Evolutionary conservation across 2,113 vertebrate species (phyloP), one percentile per base, ranked within the genome.

Genomic region (Glaucidium brasilianum): DNA sequence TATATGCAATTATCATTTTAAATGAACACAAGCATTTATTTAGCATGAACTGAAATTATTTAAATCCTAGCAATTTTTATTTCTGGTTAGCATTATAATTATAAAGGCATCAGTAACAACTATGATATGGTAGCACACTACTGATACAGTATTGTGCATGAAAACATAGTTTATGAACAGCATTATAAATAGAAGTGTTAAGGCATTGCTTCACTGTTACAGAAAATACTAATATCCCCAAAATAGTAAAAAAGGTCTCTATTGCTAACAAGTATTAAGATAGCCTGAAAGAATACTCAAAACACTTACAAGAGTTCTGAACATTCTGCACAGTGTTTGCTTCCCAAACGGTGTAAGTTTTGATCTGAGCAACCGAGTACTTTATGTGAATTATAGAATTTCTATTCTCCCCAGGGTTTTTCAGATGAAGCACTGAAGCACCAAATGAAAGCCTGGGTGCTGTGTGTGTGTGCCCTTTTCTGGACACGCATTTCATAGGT

Each of bases 1-100:
- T 82, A 49, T 87, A 53, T 47, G 50, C 52, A 89, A 85, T 97
- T 96, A 95, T 88, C 45, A 76, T 93, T 85, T 83, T 63, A 93
- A 94, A 90, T 76, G 47, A 96, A 86, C n/a, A 56, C 49, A 73
- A 93, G 60, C 72, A 68, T 79, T 95, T 96, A 90, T 92, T 92
- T 92, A 81, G 56, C 47, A 17, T 58, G 50, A 85, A 85, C 67
- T 81, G 66, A 81, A 91, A 96, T 93, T 15, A 95, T 89, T 96
- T 62, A 41, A 90, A 83, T 90, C 23, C 10, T 5, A 43, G 72
- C 34, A 85, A 67, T 59, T 91, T 83, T 88, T 60, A 73, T 68
- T 88, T 86, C 66, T 92, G 79, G 39, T 52, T 91, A 79, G 35
- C 50, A 34, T 91, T 77, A 59, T 79, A n/a, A n/a, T 92, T 90